These are phyloP conservation scores for Trichogramma pretiosum DNA, from an alignment of 1,140 invertebrate species.

Conservation along the genomic window DNA sequence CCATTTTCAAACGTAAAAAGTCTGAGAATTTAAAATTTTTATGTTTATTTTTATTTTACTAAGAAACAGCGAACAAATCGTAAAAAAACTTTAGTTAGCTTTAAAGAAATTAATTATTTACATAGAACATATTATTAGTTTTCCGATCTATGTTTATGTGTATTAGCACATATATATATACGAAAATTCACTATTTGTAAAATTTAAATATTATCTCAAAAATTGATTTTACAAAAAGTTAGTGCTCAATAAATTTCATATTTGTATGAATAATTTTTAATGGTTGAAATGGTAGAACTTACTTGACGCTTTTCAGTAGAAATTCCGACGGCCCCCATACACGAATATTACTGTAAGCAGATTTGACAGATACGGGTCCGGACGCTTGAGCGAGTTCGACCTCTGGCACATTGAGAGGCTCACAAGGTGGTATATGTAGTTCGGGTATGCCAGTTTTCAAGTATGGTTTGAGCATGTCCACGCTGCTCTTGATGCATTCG, in stretches of 20 bases:
- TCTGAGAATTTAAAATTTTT: too few relatives aligned
- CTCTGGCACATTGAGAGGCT: slow-evolving; percentile 53
- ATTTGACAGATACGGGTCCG: slow-evolving; percentile 52
- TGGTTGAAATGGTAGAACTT: slow-evolving; percentile 25
- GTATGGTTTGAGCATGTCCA: slow-evolving; percentile 43
- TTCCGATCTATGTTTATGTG: too few relatives aligned
- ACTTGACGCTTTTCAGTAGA: slow-evolving; percentile 51
- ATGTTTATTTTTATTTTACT: too few relatives aligned
- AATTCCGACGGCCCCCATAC: slow-evolving; percentile 52
- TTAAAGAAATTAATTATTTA: too few relatives aligned
- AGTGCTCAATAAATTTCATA: slow-evolving; percentile 1
- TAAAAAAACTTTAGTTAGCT: too few relatives aligned
- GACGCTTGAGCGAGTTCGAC: slow-evolving; percentile 51
- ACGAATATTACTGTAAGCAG: slow-evolving; percentile 51
- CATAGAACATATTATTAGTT: too few relatives aligned
- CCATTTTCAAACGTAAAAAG: too few relatives aligned
- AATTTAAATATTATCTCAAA: too few relatives aligned
- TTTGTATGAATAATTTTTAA: not conserved
- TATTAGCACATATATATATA: too few relatives aligned
- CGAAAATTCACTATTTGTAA: too few relatives aligned
- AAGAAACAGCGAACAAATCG: too few relatives aligned
- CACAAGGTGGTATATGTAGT: slow-evolving; percentile 53
- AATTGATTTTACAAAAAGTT: too few relatives aligned
- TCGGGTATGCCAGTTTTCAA: slow-evolving; percentile 50
- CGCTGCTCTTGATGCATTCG: slow-evolving; percentile 38